A percentile compares a stretch with the other conserved stretches of the same genome.
These are phyloP conservation scores for Xenopus laevis DNA, from an alignment of 2,113 vertebrate species.

Conservation along the genomic window DNA sequence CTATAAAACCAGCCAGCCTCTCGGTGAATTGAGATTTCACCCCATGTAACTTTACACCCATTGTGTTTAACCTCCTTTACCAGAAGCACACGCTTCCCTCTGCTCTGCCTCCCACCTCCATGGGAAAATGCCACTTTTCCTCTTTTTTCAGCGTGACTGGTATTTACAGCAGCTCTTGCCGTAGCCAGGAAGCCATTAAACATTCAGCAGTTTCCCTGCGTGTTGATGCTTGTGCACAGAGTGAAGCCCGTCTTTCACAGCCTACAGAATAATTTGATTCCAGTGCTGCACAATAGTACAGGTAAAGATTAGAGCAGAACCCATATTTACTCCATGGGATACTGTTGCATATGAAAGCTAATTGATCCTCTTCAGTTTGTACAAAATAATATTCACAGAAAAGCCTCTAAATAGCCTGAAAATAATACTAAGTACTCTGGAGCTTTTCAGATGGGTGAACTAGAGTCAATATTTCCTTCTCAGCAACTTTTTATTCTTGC, in stretches of 20 bases:
- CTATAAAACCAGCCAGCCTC: background rate
- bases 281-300: slow-evolving; percentile 34
- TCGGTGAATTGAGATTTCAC: no score
- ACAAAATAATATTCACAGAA: slow-evolving; percentile 35
- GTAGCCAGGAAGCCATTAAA: slow-evolving; percentile 29
- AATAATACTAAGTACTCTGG: slow-evolving; percentile 38
- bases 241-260: slow-evolving; percentile 34
- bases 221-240: slow-evolving; percentile 37
- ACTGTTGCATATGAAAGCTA: slow-evolving; percentile 44
- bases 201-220: slow-evolving; percentile 35
- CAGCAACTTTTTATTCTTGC: no score
- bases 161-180: slow-evolving; percentile 26
- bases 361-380: slow-evolving; percentile 44
- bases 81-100: background rate
- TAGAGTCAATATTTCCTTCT: no score
- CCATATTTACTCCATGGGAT: slow-evolving; percentile 37
- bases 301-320: slow-evolving; percentile 42
- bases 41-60: slow-evolving; percentile 1
- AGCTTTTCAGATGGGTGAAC: background rate
- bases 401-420: slow-evolving; percentile 39
- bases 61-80: slow-evolving; percentile 27
- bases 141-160: background rate
- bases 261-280: slow-evolving; percentile 43
- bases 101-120: background rate
- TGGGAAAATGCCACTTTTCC: slow-evolving; percentile 12